These are phyloP conservation scores for Charanyca ferruginea DNA, from an alignment of 2,888 invertebrate genomes.

Conservation along the genomic window DNA sequence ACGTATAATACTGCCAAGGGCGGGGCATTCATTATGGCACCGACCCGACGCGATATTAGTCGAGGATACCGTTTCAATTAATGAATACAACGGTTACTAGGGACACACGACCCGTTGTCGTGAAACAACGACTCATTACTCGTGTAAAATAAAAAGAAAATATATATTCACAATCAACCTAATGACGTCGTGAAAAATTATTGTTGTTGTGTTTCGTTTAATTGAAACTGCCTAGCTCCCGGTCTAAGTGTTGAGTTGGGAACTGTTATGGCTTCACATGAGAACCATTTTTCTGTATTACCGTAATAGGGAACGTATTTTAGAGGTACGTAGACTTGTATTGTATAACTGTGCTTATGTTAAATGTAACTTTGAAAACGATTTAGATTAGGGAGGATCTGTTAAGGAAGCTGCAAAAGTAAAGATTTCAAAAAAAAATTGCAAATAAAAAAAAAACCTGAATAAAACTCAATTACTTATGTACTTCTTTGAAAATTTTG, in stretches of 20 bases:
- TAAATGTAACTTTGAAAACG: background rate
- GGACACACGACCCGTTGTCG: constrained; percentile 18
- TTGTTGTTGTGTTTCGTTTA: constrained; percentile 36
- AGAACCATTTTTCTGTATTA: constrained; percentile 27
- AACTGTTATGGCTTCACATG: constrained; percentile 34
- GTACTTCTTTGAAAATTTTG: too few relatives aligned
- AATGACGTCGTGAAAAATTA: constrained; percentile 49
- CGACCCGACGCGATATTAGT: constrained; percentile 37
- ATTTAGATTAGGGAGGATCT: too few relatives aligned
- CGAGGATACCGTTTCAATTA: constrained; percentile 60
- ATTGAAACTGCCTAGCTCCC: constrained; percentile 51
- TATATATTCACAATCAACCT: constrained; percentile 33
- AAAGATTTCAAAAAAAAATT: too few relatives aligned
- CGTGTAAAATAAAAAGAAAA: constrained; percentile 31
- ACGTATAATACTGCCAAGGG: constrained; percentile 71
- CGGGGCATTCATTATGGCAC: constrained; percentile 68
- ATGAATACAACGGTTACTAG: constrained; percentile 51
- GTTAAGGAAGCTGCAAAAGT: too few relatives aligned
- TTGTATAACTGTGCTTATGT: background rate
- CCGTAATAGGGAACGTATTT: background rate
- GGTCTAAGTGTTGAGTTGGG: constrained; percentile 19
- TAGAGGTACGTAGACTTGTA: background rate
- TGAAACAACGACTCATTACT: constrained; percentile 41
- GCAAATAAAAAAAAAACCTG: too few relatives aligned
- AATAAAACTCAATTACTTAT: too few relatives aligned